A percentile compares a stretch with the other conserved stretches of the same genome.
These are phyloP conservation scores for Drosophila multiciliata DNA, from an alignment of 2,888 invertebrate species.

Conservation along the genomic window DNA sequence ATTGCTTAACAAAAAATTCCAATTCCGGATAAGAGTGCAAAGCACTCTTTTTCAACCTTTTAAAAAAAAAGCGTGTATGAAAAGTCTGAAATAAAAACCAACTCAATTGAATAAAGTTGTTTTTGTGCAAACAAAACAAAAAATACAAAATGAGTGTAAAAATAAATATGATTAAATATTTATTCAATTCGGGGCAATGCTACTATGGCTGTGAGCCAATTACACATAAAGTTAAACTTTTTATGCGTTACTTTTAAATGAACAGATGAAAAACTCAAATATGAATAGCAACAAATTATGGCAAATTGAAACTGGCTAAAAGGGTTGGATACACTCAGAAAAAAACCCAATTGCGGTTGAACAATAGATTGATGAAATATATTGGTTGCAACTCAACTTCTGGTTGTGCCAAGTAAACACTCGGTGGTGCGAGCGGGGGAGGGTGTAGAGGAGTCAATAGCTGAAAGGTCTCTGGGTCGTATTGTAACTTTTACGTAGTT, in stretches of 20 bases:
- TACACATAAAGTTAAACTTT: constrained; percentile 20
- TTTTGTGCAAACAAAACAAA: constrained; percentile 8
- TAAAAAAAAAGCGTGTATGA: not conserved
- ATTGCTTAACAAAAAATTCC: not conserved
- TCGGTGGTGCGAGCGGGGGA: not conserved
- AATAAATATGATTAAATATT: constrained; percentile 37
- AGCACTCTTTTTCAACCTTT: not conserved
- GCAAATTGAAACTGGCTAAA: constrained; percentile 20
- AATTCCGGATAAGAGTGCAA: not conserved
- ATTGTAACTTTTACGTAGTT: not conserved
- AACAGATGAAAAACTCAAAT: not conserved
- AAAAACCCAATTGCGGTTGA: constrained; percentile 5
- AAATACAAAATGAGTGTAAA: constrained; percentile 21
- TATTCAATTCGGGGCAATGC: constrained; percentile 16
- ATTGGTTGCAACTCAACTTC: constrained; percentile 24
- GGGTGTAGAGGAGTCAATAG: too few species aligned
- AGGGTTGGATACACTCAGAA: not conserved
- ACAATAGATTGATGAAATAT: constrained; percentile 27
- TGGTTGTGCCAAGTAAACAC: constrained; percentile 17
- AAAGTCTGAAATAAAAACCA: not conserved
- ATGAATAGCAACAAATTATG: constrained; percentile 23
- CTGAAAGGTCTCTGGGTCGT: constrained; percentile 6
- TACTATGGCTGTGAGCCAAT: constrained; percentile 36
- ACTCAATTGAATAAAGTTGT: constrained; percentile 38
- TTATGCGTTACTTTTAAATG: constrained; percentile 18